Conservation (phyloP, 2,113 vertebrate genomes). For the Sinocyclocheilus maitianheensis region DNA sequence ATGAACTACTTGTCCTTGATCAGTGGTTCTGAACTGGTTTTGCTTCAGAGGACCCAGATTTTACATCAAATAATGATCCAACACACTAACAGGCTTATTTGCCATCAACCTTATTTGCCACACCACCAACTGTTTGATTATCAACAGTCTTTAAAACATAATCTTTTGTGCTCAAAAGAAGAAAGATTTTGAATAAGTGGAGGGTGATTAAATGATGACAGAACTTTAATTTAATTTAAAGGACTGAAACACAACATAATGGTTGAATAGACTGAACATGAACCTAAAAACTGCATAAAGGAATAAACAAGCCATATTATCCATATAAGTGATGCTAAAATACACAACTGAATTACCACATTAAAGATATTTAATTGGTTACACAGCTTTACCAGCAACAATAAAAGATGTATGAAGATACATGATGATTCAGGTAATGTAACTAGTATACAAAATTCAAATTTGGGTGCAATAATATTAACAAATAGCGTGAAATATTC, state of each 20-base stretch:
- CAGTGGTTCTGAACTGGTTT: neutral
- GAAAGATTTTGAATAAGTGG: neutral
- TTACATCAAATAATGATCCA: neutral
- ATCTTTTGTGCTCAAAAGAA: neutral
- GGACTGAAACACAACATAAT: too few relatives aligned
- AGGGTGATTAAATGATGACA: neutral
- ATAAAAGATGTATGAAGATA: neutral
- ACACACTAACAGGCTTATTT: neutral
- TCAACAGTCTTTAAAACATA: neutral
- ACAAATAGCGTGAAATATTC: conserved; percentile 8
- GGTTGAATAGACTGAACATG: neutral
- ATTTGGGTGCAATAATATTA: conserved; percentile 6
- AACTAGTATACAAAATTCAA: neutral
- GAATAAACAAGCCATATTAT: neutral
- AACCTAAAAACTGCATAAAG: too few relatives aligned
- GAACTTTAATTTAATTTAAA: neutral
- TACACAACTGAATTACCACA: neutral
- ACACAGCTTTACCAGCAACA: neutral
- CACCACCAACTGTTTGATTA: neutral
- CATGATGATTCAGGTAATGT: neutral
- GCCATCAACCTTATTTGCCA: too few relatives aligned
- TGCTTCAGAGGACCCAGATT: neutral
- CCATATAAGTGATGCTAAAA: neutral
- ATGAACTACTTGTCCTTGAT: neutral
- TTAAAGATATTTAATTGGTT: neutral